Conservation (phyloP, 2,113 vertebrate genomes). For the Fulica atra region DNA sequence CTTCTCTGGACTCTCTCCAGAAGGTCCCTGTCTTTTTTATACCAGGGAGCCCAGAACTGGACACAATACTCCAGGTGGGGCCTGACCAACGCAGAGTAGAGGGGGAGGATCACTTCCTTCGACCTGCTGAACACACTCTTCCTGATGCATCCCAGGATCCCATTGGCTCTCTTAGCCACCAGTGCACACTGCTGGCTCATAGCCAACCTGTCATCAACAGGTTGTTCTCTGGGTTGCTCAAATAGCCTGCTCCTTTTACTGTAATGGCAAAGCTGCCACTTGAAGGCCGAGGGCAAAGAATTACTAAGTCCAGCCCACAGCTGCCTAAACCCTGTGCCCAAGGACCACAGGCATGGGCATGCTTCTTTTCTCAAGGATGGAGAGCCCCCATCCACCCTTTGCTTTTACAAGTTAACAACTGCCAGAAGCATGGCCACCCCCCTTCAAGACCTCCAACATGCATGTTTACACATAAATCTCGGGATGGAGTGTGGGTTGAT, state of each 20-base stretch:
- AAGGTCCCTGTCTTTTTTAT: no score
- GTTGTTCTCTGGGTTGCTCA: neutral
- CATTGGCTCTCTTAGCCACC: no score
- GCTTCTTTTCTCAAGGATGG: neutral
- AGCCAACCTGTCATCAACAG: no score
- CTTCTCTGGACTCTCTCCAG: no score
- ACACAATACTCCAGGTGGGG: no score
- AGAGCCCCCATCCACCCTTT: neutral
- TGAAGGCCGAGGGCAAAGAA: neutral
- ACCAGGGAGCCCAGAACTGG: no score
- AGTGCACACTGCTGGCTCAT: no score
- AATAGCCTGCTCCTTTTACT: neutral
- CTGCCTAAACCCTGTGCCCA: neutral
- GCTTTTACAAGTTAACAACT: neutral
- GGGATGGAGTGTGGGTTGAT: neutral
- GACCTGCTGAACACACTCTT: no score
- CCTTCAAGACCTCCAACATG: neutral
- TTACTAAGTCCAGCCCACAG: accelerated
- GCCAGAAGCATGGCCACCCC: neutral
- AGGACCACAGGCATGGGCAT: neutral
- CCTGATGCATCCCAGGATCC: no score
- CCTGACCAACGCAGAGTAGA: no score
- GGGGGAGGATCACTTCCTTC: no score
- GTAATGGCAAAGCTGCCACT: neutral
- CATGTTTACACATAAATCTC: neutral